These are phyloP conservation scores for Ganaspis brasiliensis DNA, from an alignment of 2,888 invertebrate species.

Conservation along the genomic window DNA sequence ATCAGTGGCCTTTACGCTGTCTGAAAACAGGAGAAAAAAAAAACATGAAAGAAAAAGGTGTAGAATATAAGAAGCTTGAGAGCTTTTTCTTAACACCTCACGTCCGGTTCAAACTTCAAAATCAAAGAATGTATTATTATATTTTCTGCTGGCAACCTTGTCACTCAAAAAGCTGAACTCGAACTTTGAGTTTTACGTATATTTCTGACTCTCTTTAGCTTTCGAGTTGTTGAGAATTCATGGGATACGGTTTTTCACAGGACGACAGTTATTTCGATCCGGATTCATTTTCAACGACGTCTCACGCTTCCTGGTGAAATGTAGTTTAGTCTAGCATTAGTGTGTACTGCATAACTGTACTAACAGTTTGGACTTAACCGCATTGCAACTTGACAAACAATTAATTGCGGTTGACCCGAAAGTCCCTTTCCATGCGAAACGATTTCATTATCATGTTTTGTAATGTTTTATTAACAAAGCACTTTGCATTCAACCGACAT, in stretches of 20 bases:
- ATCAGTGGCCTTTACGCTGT: constrained; percentile 33
- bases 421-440: constrained; percentile 26
- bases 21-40: background rate
- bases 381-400: constrained; percentile 29
- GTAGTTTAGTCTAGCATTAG: constrained; percentile 4
- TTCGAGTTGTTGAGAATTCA: constrained; percentile 1
- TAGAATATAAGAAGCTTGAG: constrained; percentile 1
- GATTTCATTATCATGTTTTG: constrained; percentile 30
- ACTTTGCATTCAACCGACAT: background rate
- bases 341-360: background rate
- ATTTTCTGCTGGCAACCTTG: background rate
- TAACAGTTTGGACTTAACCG: background rate
- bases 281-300: background rate
- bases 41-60: constrained; percentile 62
- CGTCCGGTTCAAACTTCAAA: background rate
- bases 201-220: background rate
- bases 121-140: background rate
- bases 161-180: background rate
- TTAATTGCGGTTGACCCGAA: constrained; percentile 32
- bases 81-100: constrained; percentile 10
- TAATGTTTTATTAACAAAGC: background rate
- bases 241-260: background rate
- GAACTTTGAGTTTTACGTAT: too few relatives aligned
- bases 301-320: constrained; percentile 30
- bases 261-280: constrained; percentile 20